Percentiles rank a stretch among this genome's conserved stretches.
These are phyloP conservation scores for Zootermopsis nevadensis DNA, from an alignment of 2,888 invertebrate genomes.

Conservation along the genomic window DNA sequence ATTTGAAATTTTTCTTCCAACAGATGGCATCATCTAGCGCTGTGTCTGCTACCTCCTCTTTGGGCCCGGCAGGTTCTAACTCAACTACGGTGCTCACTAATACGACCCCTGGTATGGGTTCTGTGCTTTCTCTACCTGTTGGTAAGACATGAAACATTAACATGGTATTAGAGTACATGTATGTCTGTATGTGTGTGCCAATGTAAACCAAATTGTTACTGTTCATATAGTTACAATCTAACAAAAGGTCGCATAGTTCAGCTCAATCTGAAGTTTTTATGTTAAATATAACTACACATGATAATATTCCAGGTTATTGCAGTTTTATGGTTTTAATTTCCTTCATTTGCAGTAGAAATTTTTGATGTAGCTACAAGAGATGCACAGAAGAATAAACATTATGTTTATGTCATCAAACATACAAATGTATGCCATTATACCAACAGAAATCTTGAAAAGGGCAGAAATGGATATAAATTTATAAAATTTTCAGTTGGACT, in stretches of 20 bases:
- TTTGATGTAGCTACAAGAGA: too few relatives aligned
- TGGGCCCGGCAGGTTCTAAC: slow-evolving; percentile 36
- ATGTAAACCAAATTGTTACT: neutral
- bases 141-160: slow-evolving; percentile 63
- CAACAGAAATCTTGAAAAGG: too few relatives aligned
- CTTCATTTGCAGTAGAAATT: too few relatives aligned
- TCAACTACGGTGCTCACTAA: slow-evolving; percentile 63
- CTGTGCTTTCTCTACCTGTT: slow-evolving; percentile 71
- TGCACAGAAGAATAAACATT: too few relatives aligned
- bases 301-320: too few relatives aligned
- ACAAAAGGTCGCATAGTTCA: too few relatives aligned
- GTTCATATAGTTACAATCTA: neutral
- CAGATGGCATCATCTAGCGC: slow-evolving; percentile 62
- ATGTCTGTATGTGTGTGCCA: too few relatives aligned
- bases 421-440: too few relatives aligned
- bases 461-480: too few relatives aligned
- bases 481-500: too few relatives aligned
- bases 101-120: slow-evolving; percentile 61
- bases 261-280: neutral
- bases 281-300: neutral
- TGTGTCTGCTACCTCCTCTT: slow-evolving; percentile 56
- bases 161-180: neutral
- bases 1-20: neutral
- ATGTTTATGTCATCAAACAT: too few relatives aligned
- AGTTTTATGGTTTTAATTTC: too few relatives aligned